Conservation (phyloP, 2,797 vertebrate species). For the Pangasius larnaudii region DNA sequence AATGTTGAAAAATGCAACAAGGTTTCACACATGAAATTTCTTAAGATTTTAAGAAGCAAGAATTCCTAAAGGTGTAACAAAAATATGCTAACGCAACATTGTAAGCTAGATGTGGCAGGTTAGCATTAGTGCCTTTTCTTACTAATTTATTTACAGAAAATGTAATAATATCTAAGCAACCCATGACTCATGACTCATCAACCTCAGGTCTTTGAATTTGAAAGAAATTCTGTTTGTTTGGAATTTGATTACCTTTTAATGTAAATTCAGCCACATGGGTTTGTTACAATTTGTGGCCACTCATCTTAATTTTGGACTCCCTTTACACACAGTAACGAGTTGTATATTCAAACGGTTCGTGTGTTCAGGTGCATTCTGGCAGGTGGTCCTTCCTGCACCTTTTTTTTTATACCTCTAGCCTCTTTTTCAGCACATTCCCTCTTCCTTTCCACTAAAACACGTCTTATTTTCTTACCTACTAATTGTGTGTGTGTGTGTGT, state of each 20-base stretch:
- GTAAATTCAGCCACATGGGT: not conserved
- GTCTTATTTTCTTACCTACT: slow-evolving; percentile 29
- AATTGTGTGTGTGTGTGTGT: slow-evolving; percentile 22
- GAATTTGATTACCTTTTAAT: not conserved
- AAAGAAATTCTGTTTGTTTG: not conserved
- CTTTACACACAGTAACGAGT: not conserved
- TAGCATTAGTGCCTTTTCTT: not conserved
- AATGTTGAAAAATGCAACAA: not conserved
- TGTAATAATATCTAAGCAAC: not conserved
- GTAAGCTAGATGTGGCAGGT: not conserved
- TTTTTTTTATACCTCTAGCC: slow-evolving; percentile 14
- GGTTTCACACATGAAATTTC: not conserved
- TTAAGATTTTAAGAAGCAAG: not conserved
- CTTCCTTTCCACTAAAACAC: slow-evolving; percentile 35
- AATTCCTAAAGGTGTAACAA: not conserved
- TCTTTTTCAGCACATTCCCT: slow-evolving; percentile 41
- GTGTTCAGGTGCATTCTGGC: slow-evolving; percentile 46
- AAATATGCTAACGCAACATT: too few species aligned
- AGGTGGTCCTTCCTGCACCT: slow-evolving; percentile 21
- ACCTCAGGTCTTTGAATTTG: not conserved
- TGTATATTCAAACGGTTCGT: slow-evolving; percentile 9
- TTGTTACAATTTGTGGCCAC: not conserved
- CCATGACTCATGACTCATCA: not conserved
- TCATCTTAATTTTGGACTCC: not conserved
- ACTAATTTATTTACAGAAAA: not conserved